Conservation (phyloP, 2,113 vertebrate genomes). For the Xyrauchen texanus region DNA sequence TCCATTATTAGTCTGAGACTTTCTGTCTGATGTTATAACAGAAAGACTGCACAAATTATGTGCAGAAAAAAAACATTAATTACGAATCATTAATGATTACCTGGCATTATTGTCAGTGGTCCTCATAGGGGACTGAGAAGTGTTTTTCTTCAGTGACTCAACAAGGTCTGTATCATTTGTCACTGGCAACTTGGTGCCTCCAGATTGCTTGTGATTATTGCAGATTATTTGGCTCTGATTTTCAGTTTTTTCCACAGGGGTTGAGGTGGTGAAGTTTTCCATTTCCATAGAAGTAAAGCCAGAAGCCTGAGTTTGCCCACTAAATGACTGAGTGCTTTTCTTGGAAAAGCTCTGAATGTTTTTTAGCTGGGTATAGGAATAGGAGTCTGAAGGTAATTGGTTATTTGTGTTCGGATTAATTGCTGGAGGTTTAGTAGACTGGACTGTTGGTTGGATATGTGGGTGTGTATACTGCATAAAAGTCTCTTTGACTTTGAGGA, state of each 20-base stretch:
- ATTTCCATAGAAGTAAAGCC: conserved; percentile 20
- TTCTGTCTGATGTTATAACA: no score
- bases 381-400: background rate
- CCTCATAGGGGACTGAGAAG: conserved; percentile 73
- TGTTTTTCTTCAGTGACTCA: conserved; percentile 69
- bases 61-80: no score
- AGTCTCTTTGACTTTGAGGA: conserved; percentile 6
- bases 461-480: conserved; percentile 29
- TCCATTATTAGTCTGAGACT: no score
- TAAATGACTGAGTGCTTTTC: no score
- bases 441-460: conserved; percentile 25
- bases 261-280: conserved; percentile 41
- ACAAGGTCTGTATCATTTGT: conserved; percentile 58
- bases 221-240: conserved; percentile 52
- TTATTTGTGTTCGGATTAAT: conserved; percentile 9
- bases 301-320: background rate
- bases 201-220: conserved; percentile 17
- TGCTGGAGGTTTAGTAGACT: conserved; percentile 6
- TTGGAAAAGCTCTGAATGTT: background rate
- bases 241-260: conserved; percentile 31
- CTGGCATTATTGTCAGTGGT: conserved; percentile 68
- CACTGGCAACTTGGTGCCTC: conserved; percentile 28
- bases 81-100: conserved; percentile 55
- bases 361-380: conserved; percentile 17
- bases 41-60: no score